phyloP scores from a whole-genome alignment of 2,888 invertebrate genomes.

The Toxonevra muliebris region DNA sequence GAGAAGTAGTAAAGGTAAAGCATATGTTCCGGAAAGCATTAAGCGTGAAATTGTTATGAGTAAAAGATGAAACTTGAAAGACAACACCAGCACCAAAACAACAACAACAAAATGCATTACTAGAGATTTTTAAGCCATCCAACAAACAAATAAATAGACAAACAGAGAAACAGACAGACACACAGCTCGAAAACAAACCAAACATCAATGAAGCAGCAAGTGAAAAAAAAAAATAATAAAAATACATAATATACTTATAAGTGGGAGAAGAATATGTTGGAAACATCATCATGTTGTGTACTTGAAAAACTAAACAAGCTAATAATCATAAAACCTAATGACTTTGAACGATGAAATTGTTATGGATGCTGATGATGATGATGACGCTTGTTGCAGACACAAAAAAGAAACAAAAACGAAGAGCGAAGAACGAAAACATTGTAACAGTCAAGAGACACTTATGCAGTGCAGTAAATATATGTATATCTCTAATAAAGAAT shows the following conservation, averaged over 20 bases:
- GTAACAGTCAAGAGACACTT: conserved; percentile 7
- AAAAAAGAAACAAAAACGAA: conserved; percentile 1
- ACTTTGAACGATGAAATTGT: conserved; percentile 53
- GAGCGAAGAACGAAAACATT: conserved; percentile 1
- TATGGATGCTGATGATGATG: conserved; percentile 15
- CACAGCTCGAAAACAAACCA: conserved; percentile 7
- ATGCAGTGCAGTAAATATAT: conserved; percentile 10
- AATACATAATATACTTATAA: conserved; percentile 14
- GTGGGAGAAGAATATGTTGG: conserved; percentile 15
- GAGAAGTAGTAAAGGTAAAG: background rate
- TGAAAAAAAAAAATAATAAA: conserved; percentile 24
- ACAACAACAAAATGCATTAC: background rate
- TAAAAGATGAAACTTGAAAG: conserved; percentile 27
- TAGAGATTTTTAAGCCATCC: conserved; percentile 5
- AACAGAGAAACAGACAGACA: background rate
- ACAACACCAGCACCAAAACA: conserved; percentile 10
- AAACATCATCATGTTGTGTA: conserved; percentile 25
- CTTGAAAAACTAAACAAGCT: conserved; percentile 53
- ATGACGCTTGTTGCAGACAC: conserved; percentile 16
- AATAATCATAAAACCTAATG: conserved; percentile 63
- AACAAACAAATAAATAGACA: background rate
- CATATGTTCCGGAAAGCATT: conserved; percentile 47
- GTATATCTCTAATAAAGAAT: conserved; percentile 33
- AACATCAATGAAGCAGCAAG: conserved; percentile 4
- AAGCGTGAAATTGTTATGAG: conserved; percentile 56